Percentiles rank a stretch among this genome's conserved stretches.
Conservation (phyloP, 2,888 invertebrate genomes). For the Agrypnus murinus region DNA sequence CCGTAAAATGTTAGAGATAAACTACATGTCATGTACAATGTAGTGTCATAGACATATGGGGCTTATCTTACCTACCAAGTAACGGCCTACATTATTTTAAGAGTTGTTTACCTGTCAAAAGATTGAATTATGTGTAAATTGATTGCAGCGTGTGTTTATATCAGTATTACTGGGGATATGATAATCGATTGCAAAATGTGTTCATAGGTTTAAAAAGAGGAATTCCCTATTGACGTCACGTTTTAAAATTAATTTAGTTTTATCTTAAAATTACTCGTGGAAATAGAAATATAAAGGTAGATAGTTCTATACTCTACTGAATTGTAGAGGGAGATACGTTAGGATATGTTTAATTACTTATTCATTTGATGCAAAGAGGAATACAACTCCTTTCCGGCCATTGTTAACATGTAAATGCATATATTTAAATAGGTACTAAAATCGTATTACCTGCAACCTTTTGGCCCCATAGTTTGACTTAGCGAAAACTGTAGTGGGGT, state of each 20-base stretch:
- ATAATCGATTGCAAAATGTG: neutral
- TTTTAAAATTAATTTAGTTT: constrained; percentile 20
- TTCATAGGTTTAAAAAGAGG: neutral
- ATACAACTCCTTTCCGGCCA: constrained; percentile 52
- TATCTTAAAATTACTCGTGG: too few relatives aligned
- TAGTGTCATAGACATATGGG: constrained; percentile 57
- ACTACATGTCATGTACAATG: constrained; percentile 50
- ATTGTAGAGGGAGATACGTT: neutral
- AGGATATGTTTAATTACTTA: constrained; percentile 34
- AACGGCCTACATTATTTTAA: constrained; percentile 25
- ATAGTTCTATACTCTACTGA: too few relatives aligned
- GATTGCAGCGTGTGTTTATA: constrained; percentile 20
- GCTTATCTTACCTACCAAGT: constrained; percentile 41
- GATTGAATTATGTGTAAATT: constrained; percentile 11
- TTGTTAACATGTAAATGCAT: constrained; percentile 55
- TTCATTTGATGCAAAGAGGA: constrained; percentile 45
- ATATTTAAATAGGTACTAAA: constrained; percentile 45
- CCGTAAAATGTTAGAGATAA: constrained; percentile 55
- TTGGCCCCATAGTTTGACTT: constrained; percentile 21
- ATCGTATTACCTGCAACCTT: constrained; percentile 36
- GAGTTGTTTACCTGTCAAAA: constrained; percentile 28
- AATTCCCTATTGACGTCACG: neutral
- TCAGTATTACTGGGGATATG: constrained; percentile 7
- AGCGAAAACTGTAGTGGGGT: neutral
- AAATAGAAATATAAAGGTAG: too few relatives aligned